Evolutionary conservation across 2,888 invertebrate species (phyloP), one percentile per base, ranked within the genome.

Genomic region (Ypsolopha scabrella): DNA sequence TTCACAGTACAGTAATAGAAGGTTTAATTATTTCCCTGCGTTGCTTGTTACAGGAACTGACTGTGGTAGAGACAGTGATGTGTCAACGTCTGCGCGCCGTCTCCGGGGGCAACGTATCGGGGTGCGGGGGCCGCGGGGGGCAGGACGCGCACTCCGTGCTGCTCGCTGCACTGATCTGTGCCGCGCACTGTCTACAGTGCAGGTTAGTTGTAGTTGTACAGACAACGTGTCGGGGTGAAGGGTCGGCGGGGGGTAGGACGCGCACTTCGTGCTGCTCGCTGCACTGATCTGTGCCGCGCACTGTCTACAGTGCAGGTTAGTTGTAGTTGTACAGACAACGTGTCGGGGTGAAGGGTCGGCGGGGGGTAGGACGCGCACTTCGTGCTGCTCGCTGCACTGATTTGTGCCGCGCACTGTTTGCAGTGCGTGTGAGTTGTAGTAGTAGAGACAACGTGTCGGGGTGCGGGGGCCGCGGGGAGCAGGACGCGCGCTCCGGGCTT

Each of bases 61-160:
- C 75, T 14, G 82, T 87, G 38, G 83, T 85, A 52, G 82, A 83
- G 60, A 72, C 80, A 10, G 59, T 87, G 33, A 60, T 86, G 67
- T 73, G 72, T 54, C 65, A 54, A 46, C 68, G 70, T 14, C 63
- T 77, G 41, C 55, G 64, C 13, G 52, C 52, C 55, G 56, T 63
- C 33, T 53, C 54, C 52, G 51, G 53, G 24, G 53, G 55, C 54
- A 57, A 58, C 39, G 56, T 58, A 51, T 54, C 53, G 53, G 55
- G 63, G 60, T 55, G 53, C 49, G 56, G 57, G 52, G 55, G 55
- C 33, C 48, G 37, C 51, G 47, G 45, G 51, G 10, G 56, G 38
- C 53, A 59, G 39, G 66, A 63, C 51, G 68, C 70, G 51, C 71
- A 60, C 57, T 53, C 60, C 47, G 68, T 72, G 53, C 63, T 73